Percentiles rank a stretch among this genome's conserved stretches.
phyloP scores from a whole-genome alignment of 2,888 invertebrate species.

The Nymphalis urticae region DNA sequence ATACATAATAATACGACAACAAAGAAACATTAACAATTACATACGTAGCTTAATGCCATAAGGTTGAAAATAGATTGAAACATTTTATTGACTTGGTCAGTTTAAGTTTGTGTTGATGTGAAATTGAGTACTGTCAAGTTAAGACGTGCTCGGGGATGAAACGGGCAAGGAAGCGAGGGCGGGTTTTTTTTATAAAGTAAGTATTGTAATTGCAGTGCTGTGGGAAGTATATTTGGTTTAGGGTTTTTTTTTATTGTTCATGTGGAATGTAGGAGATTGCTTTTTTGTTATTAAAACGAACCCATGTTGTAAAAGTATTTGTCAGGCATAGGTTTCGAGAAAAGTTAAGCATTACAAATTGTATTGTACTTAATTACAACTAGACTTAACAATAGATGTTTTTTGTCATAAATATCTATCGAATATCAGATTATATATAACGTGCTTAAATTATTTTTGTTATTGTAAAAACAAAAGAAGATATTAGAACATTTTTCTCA shows the following conservation, averaged over 20 bases:
- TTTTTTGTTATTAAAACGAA: background rate
- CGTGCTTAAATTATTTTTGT: too few species aligned
- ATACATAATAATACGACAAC: conserved; percentile 45
- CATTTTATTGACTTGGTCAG: conserved; percentile 7
- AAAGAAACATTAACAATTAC: conserved; percentile 20
- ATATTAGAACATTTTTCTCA: too few species aligned
- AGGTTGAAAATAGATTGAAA: conserved; percentile 42
- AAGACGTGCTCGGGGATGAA: conserved; percentile 40
- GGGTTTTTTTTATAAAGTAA: conserved; percentile 22
- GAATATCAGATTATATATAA: too few species aligned
- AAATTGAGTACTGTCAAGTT: conserved; percentile 40
- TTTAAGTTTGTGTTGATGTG: conserved; percentile 22
- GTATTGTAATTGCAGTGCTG: conserved; percentile 33
- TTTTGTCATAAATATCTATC: too few species aligned
- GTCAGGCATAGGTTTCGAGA: background rate
- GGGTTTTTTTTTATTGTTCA: conserved; percentile 41
- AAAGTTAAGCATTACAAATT: background rate
- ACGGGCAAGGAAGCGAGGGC: conserved; percentile 35
- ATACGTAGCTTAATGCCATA: conserved; percentile 42
- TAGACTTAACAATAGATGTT: too few species aligned
- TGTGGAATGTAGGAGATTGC: conserved; percentile 44
- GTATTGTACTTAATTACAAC: too few species aligned
- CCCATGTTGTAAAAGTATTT: background rate
- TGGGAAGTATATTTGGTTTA: conserved; percentile 41
- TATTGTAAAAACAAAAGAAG: too few species aligned